Evolutionary conservation across 2,888 invertebrate genomes (phyloP), one percentile per base, ranked within the genome.

Genomic region (Steinernema hermaphroditum): DNA sequence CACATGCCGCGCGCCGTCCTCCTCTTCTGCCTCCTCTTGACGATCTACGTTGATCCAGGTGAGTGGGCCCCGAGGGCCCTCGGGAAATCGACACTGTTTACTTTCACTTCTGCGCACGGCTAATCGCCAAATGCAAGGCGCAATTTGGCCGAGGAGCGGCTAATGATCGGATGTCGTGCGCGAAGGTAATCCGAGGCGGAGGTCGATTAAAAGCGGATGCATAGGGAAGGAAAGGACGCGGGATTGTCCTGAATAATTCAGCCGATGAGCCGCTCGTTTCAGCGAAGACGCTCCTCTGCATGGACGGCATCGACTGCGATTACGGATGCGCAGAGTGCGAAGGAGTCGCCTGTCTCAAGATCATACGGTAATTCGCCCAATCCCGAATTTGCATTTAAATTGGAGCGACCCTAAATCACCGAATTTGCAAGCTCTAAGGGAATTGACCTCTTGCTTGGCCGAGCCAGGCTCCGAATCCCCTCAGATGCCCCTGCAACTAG

Each of bases 281-380:
- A 71, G 71, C 34, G 29, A 29, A 34, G 14, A 41, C 19, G 1
- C 68, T 71, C 57, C 41, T 41, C 16, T 71, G 71, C 44, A 50
- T 32, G n/a, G 71, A 71, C 46, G 71, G 71, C 22, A 37, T 43
- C 41, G 43, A 68, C 29, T 71, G 71, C 68, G 71, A 71, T 29
- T 43, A 69, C 68, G 29, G 50, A 8, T 71, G 71, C 29, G 50
- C 41, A 16, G 71, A 71, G 34, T 71, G 71, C 68, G 71, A 71
- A 71, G 71, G 71, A 50, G 71, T 71, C 34, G 71, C 71, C 16
- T 71, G 71, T 69, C 71, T 71, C 43, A 46, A 54, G 43, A 71
- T 71, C 34, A 50, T 71, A 46, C 46, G 54, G 71, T 71, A 71
- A 71, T 46, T 68, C 14, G 54, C 24, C 2, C n/a, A 46, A 46